Evolutionary conservation across 2,888 invertebrate genomes (phyloP), one percentile per base, ranked within the genome.

Genomic region (Poecilobothrus nobilitatus): DNA sequence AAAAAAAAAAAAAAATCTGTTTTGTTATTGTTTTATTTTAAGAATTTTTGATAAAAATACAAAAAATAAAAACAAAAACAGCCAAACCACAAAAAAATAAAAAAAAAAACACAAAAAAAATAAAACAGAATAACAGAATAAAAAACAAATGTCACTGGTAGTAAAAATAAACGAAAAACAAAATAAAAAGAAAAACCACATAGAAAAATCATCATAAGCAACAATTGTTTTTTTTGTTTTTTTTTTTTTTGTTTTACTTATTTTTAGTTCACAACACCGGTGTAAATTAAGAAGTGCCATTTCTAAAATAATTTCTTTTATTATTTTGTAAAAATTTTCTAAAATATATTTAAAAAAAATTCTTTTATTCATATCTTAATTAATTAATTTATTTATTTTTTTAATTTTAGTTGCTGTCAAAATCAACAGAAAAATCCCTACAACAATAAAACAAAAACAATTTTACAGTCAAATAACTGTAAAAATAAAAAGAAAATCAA

Each of bases 21-120:
- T 53, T 53, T 53, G 53, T 53, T 53, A 53, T 53, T 53, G n/a
- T 53, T 53, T 53, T 53, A 53, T 53, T 18, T 53, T 53, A 18
- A 53, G 53, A 53, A 53, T 53, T 53, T n/a, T 53, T 53, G 6
- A 53, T 4, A 53, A 53, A 37, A 37, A 37, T n/a, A 2, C 27
- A 27, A 27, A 27, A 53, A 53, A 15, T 15, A 53, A 53, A 53
- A 53, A 53, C n/a, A 53, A 53, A 53, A 53, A 53, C 18, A 18
- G 18, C 27, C 2, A 27, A 18, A 53, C 27, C 2, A 27, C 27
- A 53, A 53, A 18, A 53, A 18, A 53, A n/a, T 53, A 53, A 53
- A 53, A 53, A 53, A n/a, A 18, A 53, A n/a, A 53, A 53, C 9
- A 53, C 15, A 53, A 18, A 9, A 53, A n/a, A 12, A 8, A 53